These are phyloP conservation scores for Netelia fuscicornis DNA, from an alignment of 2,888 invertebrate genomes.

Conservation along the genomic window DNA sequence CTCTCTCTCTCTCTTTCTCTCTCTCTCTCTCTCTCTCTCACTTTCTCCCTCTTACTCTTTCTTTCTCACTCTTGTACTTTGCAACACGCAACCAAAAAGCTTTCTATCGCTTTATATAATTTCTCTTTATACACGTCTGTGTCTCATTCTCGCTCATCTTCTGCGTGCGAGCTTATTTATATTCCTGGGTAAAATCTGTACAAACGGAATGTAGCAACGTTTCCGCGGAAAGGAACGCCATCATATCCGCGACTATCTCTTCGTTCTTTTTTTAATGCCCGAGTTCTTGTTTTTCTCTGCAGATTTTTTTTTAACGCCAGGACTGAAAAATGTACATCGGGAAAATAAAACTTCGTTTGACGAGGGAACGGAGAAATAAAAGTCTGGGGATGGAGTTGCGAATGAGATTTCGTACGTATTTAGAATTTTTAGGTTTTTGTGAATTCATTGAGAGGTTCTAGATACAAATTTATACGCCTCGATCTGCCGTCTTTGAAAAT, in stretches of 20 bases:
- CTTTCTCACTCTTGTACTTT: conserved; percentile 41
- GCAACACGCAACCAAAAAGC: conserved; percentile 68
- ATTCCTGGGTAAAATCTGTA: conserved; percentile 58
- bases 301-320: conserved; percentile 11
- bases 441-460: neutral
- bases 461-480: too few relatives aligned
- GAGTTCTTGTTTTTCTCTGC: neutral
- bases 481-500: too few relatives aligned
- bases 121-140: conserved; percentile 33
- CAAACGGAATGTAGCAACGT: conserved; percentile 61
- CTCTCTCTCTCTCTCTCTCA: neutral
- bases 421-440: neutral
- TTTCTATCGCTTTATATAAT: conserved; percentile 66
- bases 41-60: neutral
- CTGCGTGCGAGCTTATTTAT: conserved; percentile 52
- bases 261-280: neutral
- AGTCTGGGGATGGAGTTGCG: neutral
- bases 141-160: conserved; percentile 52
- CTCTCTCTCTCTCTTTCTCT: neutral
- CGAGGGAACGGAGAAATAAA: neutral
- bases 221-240: conserved; percentile 40
- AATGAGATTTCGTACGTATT: neutral
- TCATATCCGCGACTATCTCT: conserved; percentile 23
- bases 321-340: neutral
- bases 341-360: neutral